A percentile compares a stretch with the other conserved stretches of the same genome.
These are phyloP conservation scores for Apotomis betuletana DNA, from an alignment of 2,888 invertebrate species.

Conservation along the genomic window DNA sequence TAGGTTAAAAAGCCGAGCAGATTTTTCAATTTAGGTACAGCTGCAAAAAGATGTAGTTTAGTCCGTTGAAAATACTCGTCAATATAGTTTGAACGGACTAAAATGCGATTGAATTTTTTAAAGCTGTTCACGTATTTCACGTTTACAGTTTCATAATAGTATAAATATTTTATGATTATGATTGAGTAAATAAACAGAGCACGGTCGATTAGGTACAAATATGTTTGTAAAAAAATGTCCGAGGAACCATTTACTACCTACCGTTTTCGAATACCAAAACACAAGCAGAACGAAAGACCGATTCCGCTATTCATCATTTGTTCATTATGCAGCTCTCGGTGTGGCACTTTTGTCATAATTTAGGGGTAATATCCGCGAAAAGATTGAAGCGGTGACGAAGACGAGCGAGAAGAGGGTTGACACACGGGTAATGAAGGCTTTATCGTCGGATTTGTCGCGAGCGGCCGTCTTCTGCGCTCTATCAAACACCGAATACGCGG, in stretches of 20 bases:
- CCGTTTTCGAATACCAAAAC: not conserved
- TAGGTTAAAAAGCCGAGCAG: no score
- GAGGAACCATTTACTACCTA: not conserved
- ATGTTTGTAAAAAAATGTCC: no score
- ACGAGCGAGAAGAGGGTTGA: conserved; percentile 78
- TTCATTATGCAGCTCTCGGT: conserved; percentile 70
- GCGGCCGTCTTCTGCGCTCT: conserved; percentile 46
- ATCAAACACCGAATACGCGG: conserved; percentile 31
- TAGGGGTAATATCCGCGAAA: conserved; percentile 79
- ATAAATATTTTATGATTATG: no score
- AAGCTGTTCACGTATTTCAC: no score
- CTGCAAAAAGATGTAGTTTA: no score
- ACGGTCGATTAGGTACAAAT: no score
- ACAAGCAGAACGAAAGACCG: conserved; percentile 58
- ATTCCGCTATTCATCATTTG: conserved; percentile 69
- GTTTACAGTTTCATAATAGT: no score
- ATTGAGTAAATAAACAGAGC: no score
- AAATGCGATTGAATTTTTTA: no score
- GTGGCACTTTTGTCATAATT: conserved; percentile 76
- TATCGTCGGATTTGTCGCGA: conserved; percentile 70
- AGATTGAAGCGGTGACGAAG: conserved; percentile 77
- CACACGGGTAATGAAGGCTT: conserved; percentile 78
- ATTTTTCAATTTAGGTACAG: no score
- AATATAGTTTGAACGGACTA: no score
- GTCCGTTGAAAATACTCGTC: no score